Base-by-base conservation (phyloP, 1,140 invertebrate species). In the Acromyrmex echinatior region DNA sequence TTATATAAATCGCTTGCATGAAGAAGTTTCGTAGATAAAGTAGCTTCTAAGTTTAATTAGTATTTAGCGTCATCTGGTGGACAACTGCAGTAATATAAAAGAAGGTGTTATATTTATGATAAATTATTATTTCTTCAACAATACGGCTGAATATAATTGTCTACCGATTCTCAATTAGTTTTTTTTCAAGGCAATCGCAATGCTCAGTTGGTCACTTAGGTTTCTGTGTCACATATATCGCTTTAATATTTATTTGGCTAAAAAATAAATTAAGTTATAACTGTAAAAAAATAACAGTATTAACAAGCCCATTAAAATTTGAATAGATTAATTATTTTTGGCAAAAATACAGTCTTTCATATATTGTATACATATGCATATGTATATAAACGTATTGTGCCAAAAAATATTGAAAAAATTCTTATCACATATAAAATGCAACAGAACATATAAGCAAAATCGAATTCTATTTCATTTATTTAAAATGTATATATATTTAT, bases 21-120 rank as follows among this genome's bases (percentile, higher is more conserved):
- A 5, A 18, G 39, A 49, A 73, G 21, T 77, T 31, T 51, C 6
- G 28, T 56, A 9, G 88, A 63, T 89, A 89, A 89, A 51, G 56
- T 21, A 74, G 87, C 49, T 60, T 71, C 5, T 56, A 79, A 58
- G 28, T 58, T 56, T 31, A 39, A 78, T 16, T 3, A 31, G 58
- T 85, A 51, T 12, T 70, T 89, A 63, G 73, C 76, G 87, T 70
- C 88, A 89, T 86, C 87, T 89, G 21, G 65, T 28, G 53, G 70
- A 31, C 7, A 62, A 18, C 3, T 6, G 71, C 12, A 73, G 12
- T 62, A 18, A 58, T 84, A 39, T 28, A 58, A 31, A 49, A n/a
- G 21, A 12, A 25, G 5, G 21, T 51, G 7, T 1, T 39, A 39
- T 39, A 39, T 39, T 7, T 58, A 35, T 62, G 4, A 25, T 7